Base-by-base conservation (phyloP, 2,113 vertebrate species). In the Grammomys dolichurus region DNA sequence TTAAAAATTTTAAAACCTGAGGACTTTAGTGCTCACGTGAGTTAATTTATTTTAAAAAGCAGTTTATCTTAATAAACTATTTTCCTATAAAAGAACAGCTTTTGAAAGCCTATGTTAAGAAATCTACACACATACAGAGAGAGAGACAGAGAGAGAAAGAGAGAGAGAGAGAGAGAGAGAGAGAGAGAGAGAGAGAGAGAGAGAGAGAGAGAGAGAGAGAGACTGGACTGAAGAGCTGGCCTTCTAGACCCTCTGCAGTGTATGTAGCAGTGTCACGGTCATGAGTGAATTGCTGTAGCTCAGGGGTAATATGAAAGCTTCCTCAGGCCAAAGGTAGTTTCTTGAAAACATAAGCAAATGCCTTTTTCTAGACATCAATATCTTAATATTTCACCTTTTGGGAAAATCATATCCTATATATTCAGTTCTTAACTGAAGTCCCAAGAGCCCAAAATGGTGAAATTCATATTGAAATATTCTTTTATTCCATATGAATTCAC, bases 301-400 rank as follows among this genome's bases (percentile, higher is more conserved):
- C 26, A 31, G 40, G 65, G 7, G 63, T 81, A 65, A 70, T 36
- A 46, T 86, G n/a, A 85, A 85, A 87, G 22, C 86, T 82, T 70
- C 46, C 43, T 91, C 82, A 28, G 54, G 8, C 28, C 93, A 84
- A 97, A 92, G 82, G 11, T 16, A 86, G 81, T 70, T 73, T 70
- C 36, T 69, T 81, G 16, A 94, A 95, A 96, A 93, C 60, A 70
- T 95, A 93, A 97, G 91, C 40, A 67, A 95, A 81, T 86, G 11
- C 22, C 63, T 87, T 46, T 86, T 92, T 91, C 48, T n/a, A 63
- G 36, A 16, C 87, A 7, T 93, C 48, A 93, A 87, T 78, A 84
- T 17, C 33, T 93, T 91, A 77, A 40, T 33, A 92, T 40, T 82
- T 94, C 36, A 6, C 17, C 46, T 60, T 84, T 90, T 94, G 70